Conservation (phyloP, 2,113 vertebrate genomes). For the Mastomys coucha region DNA sequence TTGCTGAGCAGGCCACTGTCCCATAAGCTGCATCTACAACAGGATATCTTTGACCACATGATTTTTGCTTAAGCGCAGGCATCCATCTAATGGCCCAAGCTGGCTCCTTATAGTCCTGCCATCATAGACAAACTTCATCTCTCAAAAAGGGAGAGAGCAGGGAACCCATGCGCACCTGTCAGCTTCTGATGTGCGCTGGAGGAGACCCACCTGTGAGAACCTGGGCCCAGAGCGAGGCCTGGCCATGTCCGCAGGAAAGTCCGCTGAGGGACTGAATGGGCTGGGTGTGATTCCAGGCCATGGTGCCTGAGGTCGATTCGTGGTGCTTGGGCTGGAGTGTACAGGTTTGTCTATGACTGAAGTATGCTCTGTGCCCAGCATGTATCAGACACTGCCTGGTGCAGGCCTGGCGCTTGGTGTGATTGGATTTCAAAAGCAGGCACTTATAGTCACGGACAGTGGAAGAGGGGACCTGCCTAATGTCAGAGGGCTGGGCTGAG, state of each 20-base stretch:
- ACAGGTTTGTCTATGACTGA: not conserved
- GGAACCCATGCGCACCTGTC: not conserved
- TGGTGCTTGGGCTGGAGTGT: not conserved
- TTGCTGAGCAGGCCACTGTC: not conserved
- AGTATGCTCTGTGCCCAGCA: not conserved
- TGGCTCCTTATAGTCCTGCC: constrained; percentile 26
- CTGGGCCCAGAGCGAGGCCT: not conserved
- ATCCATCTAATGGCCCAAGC: not conserved
- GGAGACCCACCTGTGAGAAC: not conserved
- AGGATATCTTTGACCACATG: not conserved
- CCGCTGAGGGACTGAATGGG: too few relatives aligned
- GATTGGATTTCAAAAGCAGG: not conserved
- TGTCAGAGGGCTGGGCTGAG: accelerated
- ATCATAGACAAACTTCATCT: not conserved
- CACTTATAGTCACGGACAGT: not conserved
- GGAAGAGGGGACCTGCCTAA: not conserved
- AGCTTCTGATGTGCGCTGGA: not conserved
- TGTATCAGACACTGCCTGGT: not conserved
- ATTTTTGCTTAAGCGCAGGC: not conserved
- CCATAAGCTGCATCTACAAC: not conserved
- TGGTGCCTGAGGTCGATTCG: not conserved
- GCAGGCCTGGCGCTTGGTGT: not conserved
- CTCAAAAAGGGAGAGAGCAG: not conserved
- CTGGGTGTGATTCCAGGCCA: not conserved
- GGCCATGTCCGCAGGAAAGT: not conserved